Conservation (phyloP, 2,113 vertebrate species). For the Myotis lucifugus region DNA sequence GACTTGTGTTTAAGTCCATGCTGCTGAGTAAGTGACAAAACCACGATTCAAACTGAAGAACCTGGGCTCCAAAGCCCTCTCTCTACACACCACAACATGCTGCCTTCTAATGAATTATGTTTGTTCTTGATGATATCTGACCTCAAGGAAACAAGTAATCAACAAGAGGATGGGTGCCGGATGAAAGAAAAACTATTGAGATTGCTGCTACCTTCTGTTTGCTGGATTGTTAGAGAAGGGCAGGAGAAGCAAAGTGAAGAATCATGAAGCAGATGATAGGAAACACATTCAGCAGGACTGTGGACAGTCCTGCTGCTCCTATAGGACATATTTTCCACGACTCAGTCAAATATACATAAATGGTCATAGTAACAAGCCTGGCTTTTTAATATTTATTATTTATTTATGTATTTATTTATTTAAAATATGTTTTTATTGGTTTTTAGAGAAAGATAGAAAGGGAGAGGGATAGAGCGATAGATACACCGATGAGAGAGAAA, state of each 20-base stretch:
- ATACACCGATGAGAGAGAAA: no score
- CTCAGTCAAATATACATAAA: conserved; percentile 17
- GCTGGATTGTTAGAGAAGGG: background rate
- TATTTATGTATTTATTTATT: no score
- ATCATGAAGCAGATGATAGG: background rate
- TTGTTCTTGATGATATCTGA: background rate
- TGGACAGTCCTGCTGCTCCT: background rate
- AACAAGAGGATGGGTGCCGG: background rate
- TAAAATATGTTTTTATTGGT: no score
- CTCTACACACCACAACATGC: background rate
- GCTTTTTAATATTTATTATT: background rate
- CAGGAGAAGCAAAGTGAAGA: background rate
- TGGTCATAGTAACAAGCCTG: background rate
- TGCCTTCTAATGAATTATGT: background rate
- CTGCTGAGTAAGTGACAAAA: background rate
- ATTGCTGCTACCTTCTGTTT: background rate
- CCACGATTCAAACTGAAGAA: background rate
- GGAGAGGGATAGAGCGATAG: no score
- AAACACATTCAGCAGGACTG: background rate
- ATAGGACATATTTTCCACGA: background rate
- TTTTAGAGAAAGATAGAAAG: no score
- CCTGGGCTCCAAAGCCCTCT: background rate
- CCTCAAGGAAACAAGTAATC: background rate
- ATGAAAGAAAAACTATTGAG: background rate
- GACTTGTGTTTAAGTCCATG: background rate